These are phyloP conservation scores for Mamestra configurata DNA, from an alignment of 1,140 invertebrate genomes.

Conservation along the genomic window DNA sequence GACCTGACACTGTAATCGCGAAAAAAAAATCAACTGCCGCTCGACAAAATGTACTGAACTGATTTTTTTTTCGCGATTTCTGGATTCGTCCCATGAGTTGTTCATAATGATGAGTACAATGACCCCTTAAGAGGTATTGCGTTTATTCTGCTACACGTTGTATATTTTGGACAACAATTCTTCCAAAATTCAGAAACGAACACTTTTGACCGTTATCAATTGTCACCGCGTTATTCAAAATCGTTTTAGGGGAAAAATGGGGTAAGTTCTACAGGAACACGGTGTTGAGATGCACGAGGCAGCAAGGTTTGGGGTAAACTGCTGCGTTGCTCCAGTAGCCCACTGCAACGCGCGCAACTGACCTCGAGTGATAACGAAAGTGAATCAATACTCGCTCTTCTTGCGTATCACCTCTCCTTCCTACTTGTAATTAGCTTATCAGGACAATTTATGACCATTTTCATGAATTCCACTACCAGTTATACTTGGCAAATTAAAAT, in stretches of 20 bases:
- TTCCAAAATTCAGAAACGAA: too few relatives aligned
- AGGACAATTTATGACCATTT: not conserved
- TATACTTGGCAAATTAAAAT: not conserved
- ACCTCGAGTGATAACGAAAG: constrained; percentile 81
- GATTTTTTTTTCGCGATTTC: too few relatives aligned
- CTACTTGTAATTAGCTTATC: constrained; percentile 51
- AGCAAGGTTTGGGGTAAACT: constrained; percentile 76
- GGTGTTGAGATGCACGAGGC: constrained; percentile 73
- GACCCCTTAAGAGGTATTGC: too few relatives aligned
- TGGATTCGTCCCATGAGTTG: too few relatives aligned
- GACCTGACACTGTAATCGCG: too few relatives aligned
- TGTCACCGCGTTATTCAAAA: not conserved
- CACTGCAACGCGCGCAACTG: constrained; percentile 86
- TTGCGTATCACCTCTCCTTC: constrained; percentile 73
- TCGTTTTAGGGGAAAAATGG: not conserved
- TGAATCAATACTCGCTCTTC: constrained; percentile 84
- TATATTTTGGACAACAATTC: too few relatives aligned
- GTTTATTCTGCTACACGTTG: too few relatives aligned
- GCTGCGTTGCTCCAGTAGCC: constrained; percentile 80
- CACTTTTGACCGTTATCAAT: too few relatives aligned
- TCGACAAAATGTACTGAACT: too few relatives aligned
- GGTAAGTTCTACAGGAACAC: constrained; percentile 13
- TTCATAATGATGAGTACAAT: too few relatives aligned
- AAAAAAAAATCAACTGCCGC: too few relatives aligned
- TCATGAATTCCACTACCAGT: not conserved